A percentile compares a stretch with the other conserved stretches of the same genome.
Conservation (phyloP, 2,888 invertebrate genomes). For the Magallana nippona region DNA sequence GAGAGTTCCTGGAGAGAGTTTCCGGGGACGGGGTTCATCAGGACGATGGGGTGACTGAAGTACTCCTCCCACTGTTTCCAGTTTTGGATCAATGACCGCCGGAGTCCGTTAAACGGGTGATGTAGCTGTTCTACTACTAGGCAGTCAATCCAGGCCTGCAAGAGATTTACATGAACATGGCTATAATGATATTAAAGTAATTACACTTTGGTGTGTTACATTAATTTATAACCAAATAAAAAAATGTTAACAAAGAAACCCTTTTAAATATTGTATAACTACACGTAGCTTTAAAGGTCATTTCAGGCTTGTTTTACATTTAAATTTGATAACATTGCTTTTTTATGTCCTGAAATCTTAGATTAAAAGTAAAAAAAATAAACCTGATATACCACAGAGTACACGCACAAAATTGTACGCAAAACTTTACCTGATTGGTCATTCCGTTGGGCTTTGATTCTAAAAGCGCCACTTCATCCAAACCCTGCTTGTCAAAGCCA, state of each 20-base stretch:
- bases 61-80: slow-evolving; percentile 76
- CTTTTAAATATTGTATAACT: no score
- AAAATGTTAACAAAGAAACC: no score
- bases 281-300: no score
- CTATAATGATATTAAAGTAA: no score
- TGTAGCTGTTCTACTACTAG: slow-evolving; percentile 73
- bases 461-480: slow-evolving; percentile 67
- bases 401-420: not conserved
- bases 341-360: no score
- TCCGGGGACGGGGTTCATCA: slow-evolving; percentile 76
- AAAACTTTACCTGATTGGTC: slow-evolving; percentile 65
- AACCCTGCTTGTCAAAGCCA: slow-evolving; percentile 73
- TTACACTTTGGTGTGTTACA: no score
- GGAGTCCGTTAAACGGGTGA: slow-evolving; percentile 72
- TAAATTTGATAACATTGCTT: no score
- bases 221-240: no score
- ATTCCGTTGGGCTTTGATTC: slow-evolving; percentile 76
- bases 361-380: no score
- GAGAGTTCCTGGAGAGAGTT: slow-evolving; percentile 69
- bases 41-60: slow-evolving; percentile 73
- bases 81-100: slow-evolving; percentile 69
- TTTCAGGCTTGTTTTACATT: no score
- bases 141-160: slow-evolving; percentile 76
- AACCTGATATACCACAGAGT: not conserved
- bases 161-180: not conserved